Conservation (phyloP, 2,113 vertebrate species). For the Hippopotamus amphibius region DNA sequence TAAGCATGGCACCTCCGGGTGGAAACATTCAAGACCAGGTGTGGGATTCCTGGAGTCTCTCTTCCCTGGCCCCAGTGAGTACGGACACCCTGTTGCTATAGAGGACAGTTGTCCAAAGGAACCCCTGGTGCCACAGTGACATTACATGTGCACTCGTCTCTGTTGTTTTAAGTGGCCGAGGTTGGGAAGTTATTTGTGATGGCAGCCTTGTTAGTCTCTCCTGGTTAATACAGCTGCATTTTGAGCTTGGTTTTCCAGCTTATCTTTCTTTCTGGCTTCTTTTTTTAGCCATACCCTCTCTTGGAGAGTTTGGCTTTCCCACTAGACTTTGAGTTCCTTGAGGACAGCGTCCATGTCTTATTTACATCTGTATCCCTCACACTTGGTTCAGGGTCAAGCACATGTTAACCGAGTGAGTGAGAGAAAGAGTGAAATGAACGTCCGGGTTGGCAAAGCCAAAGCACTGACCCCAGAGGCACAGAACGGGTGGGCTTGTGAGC, state of each 20-base stretch:
- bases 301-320: background rate
- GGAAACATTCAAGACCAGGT: background rate
- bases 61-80: background rate
- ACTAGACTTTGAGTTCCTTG: background rate
- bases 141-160: fast-evolving
- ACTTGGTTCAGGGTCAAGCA: background rate
- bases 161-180: background rate
- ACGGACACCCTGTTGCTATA: background rate
- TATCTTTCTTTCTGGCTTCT: background rate
- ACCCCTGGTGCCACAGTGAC: background rate
- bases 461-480: background rate
- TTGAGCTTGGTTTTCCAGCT: background rate
- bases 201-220: fast-evolving
- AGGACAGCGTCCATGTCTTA: background rate
- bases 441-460: no score
- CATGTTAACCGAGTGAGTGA: background rate
- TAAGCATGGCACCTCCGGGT: fast-evolving
- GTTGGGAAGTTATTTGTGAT: background rate
- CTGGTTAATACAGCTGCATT: background rate
- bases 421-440: background rate
- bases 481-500: background rate
- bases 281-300: background rate
- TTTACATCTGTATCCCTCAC: background rate
- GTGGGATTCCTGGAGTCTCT: background rate
- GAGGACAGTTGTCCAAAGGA: background rate